Conservation (phyloP, 2,888 invertebrate genomes). For the Polydrusus cervinus region DNA sequence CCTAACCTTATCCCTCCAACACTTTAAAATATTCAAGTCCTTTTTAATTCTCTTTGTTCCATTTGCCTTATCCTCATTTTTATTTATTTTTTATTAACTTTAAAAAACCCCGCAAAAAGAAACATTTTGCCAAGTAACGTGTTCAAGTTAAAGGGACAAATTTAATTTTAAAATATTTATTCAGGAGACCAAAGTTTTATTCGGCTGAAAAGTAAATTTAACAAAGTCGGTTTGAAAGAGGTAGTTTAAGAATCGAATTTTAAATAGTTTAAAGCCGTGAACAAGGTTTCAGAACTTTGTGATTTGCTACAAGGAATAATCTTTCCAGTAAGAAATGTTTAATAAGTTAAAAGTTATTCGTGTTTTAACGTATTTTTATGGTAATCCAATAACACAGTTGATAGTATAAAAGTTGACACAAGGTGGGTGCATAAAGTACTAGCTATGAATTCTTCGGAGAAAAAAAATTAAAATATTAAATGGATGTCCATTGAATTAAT, state of each 20-base stretch:
- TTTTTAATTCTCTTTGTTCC: slow-evolving; percentile 1
- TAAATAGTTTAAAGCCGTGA: slow-evolving; percentile 16
- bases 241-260: slow-evolving; percentile 22
- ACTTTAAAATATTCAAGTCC: too few relatives aligned
- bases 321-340: slow-evolving; percentile 16
- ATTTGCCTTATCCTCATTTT: not conserved
- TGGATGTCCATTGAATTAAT: too few relatives aligned
- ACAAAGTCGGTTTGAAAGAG: not conserved
- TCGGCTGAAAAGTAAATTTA: slow-evolving; percentile 6
- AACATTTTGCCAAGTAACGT: not conserved
- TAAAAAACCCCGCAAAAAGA: not conserved
- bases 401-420: not conserved
- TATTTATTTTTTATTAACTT: not conserved
- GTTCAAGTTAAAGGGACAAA: slow-evolving; percentile 1
- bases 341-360: slow-evolving; percentile 7
- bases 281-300: slow-evolving; percentile 18
- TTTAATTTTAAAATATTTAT: slow-evolving; percentile 23
- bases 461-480: too few relatives aligned
- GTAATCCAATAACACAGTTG: not conserved
- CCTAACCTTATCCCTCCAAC: too few relatives aligned
- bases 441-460: too few relatives aligned
- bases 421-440: too few relatives aligned
- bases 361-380: slow-evolving; percentile 6
- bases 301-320: slow-evolving; percentile 29
- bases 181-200: slow-evolving; percentile 6